phyloP scores from a whole-genome alignment of 1,140 invertebrate genomes.

The Drosophila azteca region DNA sequence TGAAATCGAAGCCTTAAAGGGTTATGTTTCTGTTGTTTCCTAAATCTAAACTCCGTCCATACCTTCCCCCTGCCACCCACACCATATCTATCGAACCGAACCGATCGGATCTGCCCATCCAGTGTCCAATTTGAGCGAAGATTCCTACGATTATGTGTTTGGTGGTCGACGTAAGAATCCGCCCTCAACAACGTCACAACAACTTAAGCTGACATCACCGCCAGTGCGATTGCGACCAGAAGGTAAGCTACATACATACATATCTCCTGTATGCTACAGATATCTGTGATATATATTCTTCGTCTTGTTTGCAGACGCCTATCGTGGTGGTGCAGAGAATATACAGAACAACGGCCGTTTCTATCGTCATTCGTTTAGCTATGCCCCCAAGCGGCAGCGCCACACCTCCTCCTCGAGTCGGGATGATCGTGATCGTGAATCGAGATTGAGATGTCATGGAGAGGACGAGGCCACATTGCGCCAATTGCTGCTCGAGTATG shows the following conservation, averaged over 20 bases:
- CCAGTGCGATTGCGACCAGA: conserved; percentile 82
- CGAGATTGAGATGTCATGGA: conserved; percentile 83
- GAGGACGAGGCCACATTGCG: conserved; percentile 83
- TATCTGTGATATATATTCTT: background rate
- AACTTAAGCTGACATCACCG: conserved; percentile 84
- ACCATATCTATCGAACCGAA: too few relatives aligned
- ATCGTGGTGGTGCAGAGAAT: conserved; percentile 68
- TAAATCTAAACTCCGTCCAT: conserved; percentile 7
- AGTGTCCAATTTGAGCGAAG: conserved; percentile 84
- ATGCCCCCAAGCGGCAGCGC: conserved; percentile 80
- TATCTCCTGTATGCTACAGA: background rate
- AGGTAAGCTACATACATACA: conserved; percentile 47
- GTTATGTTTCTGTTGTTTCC: conserved; percentile 21
- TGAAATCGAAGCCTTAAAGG: conserved; percentile 10
- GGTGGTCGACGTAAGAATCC: conserved; percentile 83
- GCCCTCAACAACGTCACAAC: conserved; percentile 82
- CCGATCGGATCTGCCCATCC: too few relatives aligned
- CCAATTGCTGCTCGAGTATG: conserved; percentile 84
- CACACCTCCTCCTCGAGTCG: conserved; percentile 55
- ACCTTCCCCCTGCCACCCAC: too few relatives aligned
- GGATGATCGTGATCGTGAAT: conserved; percentile 82
- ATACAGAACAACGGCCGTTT: conserved; percentile 80
- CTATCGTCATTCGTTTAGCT: conserved; percentile 83
- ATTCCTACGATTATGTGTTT: conserved; percentile 84
- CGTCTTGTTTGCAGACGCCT: conserved; percentile 70